Evolutionary conservation across 2,888 invertebrate genomes (phyloP), one percentile per base, ranked within the genome.

Genomic region (Malacosoma neustria): DNA sequence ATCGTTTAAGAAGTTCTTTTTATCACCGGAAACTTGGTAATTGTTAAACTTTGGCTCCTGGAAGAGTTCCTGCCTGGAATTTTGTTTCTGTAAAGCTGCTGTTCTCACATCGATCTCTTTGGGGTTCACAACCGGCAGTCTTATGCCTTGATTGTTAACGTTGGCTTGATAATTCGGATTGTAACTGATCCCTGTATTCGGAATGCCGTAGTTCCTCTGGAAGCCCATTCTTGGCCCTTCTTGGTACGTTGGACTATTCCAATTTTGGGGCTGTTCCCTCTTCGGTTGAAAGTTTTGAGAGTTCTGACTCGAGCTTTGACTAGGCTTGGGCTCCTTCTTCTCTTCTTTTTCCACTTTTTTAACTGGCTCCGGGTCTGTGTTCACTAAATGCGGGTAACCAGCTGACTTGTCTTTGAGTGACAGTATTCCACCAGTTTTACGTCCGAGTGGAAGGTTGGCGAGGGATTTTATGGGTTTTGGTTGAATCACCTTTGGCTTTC

Each of bases 71-170:
- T 69, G 72, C 0, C 84, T 63, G 0, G 76, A 76, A 39, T 63
- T 84, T 43, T 86, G 87, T 33, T 84, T 84, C 49, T 87, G 87
- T 13, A 87, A 42, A 0, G 86, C 84, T 0, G 81, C 87, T 0
- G 84, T 73, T n/a, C 85, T 56, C 0, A 87, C 84, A 50, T 87
- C 87, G 2, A 87, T 87, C 49, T 87, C 87, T 40, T 86, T 87
- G 0, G 87, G 87, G 42, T 85, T 87, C 14, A 87, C 87, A 0
- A 87, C 87, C 0, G 87, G 82, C 6, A 87, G 51, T 6, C 75
- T 59, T 34, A 80, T 81, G 13, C 72, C 73, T 42, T 64, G 73
- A 29, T 57, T 65, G 48, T 56, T 64, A 30, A 57, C 46, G 11
- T 50, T 49, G 0, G 54, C 40, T 29, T 55, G 62, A 43, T 73